phyloP scores from a whole-genome alignment of 2,113 vertebrate species.

The Propithecus coquereli region DNA sequence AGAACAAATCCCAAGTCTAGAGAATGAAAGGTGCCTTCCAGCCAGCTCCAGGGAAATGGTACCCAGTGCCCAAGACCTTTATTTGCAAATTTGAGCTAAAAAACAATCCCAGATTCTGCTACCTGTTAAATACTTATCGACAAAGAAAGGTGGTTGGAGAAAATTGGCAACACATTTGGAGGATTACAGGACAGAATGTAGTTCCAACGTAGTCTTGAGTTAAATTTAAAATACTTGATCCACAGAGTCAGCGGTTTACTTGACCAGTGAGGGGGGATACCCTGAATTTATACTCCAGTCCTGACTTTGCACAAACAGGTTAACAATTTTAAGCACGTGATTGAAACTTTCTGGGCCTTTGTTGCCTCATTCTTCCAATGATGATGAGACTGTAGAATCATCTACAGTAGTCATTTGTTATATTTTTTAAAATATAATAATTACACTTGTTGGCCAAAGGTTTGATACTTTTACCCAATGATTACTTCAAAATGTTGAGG shows the following conservation, averaged over 20 bases:
- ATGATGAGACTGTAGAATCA: not conserved
- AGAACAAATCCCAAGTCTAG: slow-evolving; percentile 5
- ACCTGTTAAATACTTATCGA: not conserved
- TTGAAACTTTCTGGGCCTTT: not conserved
- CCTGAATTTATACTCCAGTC: not conserved
- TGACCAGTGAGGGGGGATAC: not conserved
- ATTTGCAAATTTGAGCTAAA: slow-evolving; percentile 2
- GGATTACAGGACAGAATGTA: not conserved
- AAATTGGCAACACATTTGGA: not conserved
- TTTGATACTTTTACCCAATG: not conserved
- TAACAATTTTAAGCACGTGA: not conserved
- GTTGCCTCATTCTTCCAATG: not conserved
- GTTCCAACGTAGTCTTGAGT: not conserved
- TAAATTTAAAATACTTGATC: not conserved
- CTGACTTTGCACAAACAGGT: not conserved
- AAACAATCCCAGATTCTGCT: not conserved
- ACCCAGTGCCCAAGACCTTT: not conserved
- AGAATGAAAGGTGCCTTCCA: not conserved
- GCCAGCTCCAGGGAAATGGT: not conserved
- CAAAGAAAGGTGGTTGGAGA: not conserved
- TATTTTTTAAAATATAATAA: not conserved
- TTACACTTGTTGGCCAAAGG: not conserved
- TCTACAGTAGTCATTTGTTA: not conserved
- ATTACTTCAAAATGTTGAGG: not conserved
- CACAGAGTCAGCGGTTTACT: not conserved